These are phyloP conservation scores for Sarcophaga subvicina DNA, from an alignment of 2,888 invertebrate genomes.

Conservation along the genomic window DNA sequence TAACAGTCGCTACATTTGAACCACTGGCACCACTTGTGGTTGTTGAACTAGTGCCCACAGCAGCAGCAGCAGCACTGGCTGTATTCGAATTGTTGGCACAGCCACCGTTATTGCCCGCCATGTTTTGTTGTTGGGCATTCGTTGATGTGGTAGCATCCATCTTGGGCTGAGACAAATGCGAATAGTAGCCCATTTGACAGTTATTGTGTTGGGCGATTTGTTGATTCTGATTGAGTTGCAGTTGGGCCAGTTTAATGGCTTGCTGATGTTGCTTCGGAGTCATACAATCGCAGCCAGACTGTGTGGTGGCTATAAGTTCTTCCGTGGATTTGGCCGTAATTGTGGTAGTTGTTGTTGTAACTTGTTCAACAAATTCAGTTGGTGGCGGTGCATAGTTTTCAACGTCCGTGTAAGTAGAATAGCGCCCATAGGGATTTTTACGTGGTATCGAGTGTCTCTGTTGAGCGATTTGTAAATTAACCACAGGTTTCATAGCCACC, in stretches of 20 bases:
- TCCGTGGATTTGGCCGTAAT: slow-evolving; percentile 91
- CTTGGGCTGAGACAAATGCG: slow-evolving; percentile 79
- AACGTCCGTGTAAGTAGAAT: slow-evolving; percentile 80
- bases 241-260: slow-evolving; percentile 76
- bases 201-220: slow-evolving; percentile 78
- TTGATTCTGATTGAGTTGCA: slow-evolving; percentile 76
- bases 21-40: slow-evolving; percentile 40
- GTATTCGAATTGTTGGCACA: background rate
- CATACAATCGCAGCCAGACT: slow-evolving; percentile 75
- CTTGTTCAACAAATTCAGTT: slow-evolving; percentile 82
- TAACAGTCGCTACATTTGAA: slow-evolving; percentile 83
- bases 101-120: slow-evolving; percentile 72
- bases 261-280: slow-evolving; percentile 77
- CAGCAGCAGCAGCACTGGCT: background rate
- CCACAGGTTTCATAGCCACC: slow-evolving; percentile 80
- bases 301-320: slow-evolving; percentile 84
- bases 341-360: slow-evolving; percentile 83
- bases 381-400: slow-evolving; percentile 82
- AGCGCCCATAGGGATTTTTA: slow-evolving; percentile 81
- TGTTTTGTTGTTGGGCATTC: slow-evolving; percentile 35
- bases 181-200: slow-evolving; percentile 81
- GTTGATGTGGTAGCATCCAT: slow-evolving; percentile 78
- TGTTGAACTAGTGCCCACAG: background rate
- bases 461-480: slow-evolving; percentile 82
- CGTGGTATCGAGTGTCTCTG: slow-evolving; percentile 82